Conservation (phyloP, 2,888 invertebrate genomes). For the Dendrolimus pini region DNA sequence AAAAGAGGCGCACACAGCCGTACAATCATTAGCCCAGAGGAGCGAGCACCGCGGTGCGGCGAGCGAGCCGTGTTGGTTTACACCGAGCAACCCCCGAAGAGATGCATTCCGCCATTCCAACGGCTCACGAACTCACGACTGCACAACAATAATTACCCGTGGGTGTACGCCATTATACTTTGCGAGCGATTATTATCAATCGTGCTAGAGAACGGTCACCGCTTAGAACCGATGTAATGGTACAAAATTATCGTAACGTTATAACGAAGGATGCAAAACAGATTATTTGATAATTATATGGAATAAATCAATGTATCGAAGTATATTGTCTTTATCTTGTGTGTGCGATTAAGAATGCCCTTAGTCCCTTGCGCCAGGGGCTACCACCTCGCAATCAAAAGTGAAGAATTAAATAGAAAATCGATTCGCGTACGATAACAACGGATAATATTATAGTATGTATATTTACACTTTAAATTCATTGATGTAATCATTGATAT, state of each 20-base stretch:
- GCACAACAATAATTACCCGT: conserved; percentile 76
- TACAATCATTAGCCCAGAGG: conserved; percentile 70
- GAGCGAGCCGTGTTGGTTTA: conserved; percentile 64
- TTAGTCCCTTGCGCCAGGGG: conserved; percentile 41
- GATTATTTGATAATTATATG: conserved; percentile 73
- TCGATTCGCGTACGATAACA: too few species aligned
- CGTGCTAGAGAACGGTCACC: conserved; percentile 71
- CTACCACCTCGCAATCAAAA: conserved; percentile 11
- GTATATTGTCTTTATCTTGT: conserved; percentile 32
- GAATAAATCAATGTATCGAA: conserved; percentile 69
- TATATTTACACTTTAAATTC: too few species aligned
- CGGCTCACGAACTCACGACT: conserved; percentile 75
- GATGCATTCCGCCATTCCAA: conserved; percentile 73
- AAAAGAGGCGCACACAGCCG: conserved; percentile 57
- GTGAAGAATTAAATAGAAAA: too few species aligned
- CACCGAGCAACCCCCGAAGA: conserved; percentile 74
- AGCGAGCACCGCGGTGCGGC: conserved; percentile 13
- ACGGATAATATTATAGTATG: too few species aligned
- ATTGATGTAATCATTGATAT: too few species aligned
- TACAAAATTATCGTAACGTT: conserved; percentile 73
- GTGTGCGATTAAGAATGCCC: conserved; percentile 25
- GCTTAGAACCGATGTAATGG: conserved; percentile 70
- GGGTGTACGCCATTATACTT: conserved; percentile 77
- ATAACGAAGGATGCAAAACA: conserved; percentile 75
- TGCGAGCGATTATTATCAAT: conserved; percentile 76